phyloP scores from a whole-genome alignment of 2,113 vertebrate species.

The Microtus richardsoni region DNA sequence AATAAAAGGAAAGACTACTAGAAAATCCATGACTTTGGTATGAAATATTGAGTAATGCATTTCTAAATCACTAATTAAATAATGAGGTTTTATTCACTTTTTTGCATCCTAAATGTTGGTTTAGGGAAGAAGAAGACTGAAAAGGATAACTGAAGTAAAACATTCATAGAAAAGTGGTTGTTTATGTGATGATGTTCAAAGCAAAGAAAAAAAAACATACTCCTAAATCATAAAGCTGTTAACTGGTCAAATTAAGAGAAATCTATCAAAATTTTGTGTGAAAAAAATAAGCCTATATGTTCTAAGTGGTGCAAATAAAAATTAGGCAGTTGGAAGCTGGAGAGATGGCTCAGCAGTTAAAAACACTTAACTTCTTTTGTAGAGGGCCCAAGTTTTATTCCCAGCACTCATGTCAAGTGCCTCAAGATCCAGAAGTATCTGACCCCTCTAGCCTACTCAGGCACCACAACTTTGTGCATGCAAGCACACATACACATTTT shows the following conservation, averaged over 20 bases:
- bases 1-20: not conserved
- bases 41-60: not conserved
- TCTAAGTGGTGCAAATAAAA: constrained; percentile 22
- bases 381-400: not conserved
- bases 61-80: not conserved
- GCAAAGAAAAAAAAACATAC: not conserved
- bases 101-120: not conserved
- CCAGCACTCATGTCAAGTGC: not conserved
- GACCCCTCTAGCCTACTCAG: not conserved
- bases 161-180: not conserved
- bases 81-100: not conserved
- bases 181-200: constrained; percentile 24
- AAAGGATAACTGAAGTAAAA: constrained; percentile 9
- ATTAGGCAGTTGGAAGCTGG: not conserved
- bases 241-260: constrained; percentile 6
- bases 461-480: no score
- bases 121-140: not conserved
- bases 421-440: not conserved
- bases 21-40: not conserved
- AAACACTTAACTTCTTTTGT: not conserved
- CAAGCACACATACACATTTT: not conserved
- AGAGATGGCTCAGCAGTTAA: not conserved
- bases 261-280: not conserved
- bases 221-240: not conserved
- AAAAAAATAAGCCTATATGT: not conserved